Evolutionary conservation across 2,888 invertebrate species (phyloP).

Genomic region (Exocentrus adspersus): DNA sequence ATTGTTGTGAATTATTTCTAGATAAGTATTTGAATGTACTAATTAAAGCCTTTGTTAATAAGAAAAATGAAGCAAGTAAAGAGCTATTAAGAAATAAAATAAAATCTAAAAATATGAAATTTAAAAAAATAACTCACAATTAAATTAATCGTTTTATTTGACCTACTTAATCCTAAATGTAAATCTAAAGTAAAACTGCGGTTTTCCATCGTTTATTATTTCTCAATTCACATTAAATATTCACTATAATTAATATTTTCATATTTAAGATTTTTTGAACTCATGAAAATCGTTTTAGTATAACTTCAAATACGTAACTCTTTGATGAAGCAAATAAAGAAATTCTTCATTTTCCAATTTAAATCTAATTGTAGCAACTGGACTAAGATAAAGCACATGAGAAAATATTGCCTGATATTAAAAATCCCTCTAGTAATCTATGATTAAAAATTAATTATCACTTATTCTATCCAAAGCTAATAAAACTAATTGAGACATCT

Average conservation of each 20-base stretch:
- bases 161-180: not conserved
- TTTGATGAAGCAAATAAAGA: not conserved
- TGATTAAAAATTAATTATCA: not conserved
- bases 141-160: not conserved
- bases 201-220: not conserved
- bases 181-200: not conserved
- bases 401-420: not conserved
- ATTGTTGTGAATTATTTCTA: too few species aligned
- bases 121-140: not conserved
- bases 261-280: not conserved
- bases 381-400: not conserved
- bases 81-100: not conserved
- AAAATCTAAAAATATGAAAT: not conserved
- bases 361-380: not conserved
- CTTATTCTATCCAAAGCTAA: not conserved
- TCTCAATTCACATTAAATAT: not conserved
- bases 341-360: not conserved
- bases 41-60: too few species aligned
- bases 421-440: too few species aligned
- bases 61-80: not conserved
- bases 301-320: too few species aligned
- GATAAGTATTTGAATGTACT: too few species aligned
- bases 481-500: not conserved
- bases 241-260: not conserved
- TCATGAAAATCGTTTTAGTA: not conserved